Evolutionary conservation across 2,113 vertebrate genomes (phyloP).

Genomic region (Thomomys bottae): DNA sequence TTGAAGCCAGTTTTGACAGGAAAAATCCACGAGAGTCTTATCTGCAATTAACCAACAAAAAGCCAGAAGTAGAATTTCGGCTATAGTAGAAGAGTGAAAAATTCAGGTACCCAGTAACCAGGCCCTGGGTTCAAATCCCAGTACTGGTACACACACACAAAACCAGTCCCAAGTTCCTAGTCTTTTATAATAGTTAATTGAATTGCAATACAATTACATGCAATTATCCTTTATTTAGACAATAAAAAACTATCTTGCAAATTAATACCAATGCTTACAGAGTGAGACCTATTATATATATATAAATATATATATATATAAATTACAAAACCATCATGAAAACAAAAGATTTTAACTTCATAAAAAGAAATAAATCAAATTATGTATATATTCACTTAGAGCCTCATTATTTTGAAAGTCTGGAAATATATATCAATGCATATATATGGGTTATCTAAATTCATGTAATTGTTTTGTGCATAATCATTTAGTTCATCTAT

Average conservation of each 20-base stretch:
- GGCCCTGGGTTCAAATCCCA: no score
- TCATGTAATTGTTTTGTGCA: neutral
- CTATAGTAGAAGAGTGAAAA: no score
- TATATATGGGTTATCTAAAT: neutral
- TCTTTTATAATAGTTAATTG: neutral
- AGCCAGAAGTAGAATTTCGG: no score
- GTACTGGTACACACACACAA: no score
- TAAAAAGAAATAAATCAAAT: neutral
- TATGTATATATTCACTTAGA: neutral
- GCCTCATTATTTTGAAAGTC: neutral
- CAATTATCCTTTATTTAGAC: neutral
- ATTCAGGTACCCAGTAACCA: no score
- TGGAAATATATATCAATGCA: neutral
- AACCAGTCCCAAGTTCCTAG: neutral
- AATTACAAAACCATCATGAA: neutral
- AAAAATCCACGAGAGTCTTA: no score
- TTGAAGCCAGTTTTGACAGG: no score
- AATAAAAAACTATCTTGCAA: slow-evolving; percentile 11
- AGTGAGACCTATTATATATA: neutral
- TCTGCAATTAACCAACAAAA: no score
- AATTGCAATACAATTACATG: neutral
- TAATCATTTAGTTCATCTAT: neutral
- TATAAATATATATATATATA: neutral
- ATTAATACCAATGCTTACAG: neutral
- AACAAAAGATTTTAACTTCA: slow-evolving; percentile 2